Evolutionary conservation across 2,113 vertebrate genomes (phyloP).

Genomic region (Illadopsis cleaveri): DNA sequence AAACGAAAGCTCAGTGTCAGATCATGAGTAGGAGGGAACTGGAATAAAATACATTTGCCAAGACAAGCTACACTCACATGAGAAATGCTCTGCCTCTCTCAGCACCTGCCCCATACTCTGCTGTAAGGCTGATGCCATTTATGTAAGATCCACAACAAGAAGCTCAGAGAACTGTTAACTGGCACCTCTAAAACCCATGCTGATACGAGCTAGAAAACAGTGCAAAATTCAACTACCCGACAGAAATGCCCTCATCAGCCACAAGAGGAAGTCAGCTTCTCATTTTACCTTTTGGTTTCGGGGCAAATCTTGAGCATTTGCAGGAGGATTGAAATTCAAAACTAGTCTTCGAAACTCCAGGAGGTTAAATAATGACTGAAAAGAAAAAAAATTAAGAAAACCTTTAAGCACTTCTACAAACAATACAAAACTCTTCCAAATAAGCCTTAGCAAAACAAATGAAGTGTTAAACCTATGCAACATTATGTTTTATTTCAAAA

Average conservation of each 20-base stretch:
- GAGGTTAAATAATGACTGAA: slow-evolving; percentile 84
- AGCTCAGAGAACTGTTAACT: neutral
- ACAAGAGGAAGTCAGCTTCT: neutral
- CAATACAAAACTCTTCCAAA: neutral
- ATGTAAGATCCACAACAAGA: neutral
- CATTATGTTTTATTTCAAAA: neutral
- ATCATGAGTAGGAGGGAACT: neutral
- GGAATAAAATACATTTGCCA: neutral
- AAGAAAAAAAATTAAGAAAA: neutral
- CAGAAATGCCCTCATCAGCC: neutral
- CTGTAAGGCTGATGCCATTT: neutral
- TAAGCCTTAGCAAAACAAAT: neutral
- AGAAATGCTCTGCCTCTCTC: neutral
- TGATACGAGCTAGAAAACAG: neutral
- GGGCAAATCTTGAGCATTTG: slow-evolving; percentile 89
- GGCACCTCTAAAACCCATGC: neutral
- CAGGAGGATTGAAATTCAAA: slow-evolving; percentile 91
- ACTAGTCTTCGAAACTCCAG: slow-evolving; percentile 98
- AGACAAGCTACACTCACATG: neutral
- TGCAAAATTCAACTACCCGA: neutral
- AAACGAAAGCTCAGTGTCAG: neutral
- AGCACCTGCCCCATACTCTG: neutral
- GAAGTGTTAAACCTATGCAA: neutral
- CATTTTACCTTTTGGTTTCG: slow-evolving; percentile 93
- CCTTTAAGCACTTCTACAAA: neutral